These are phyloP conservation scores for Drosophila peninsularis DNA, from an alignment of 2,888 invertebrate species.

Conservation along the genomic window DNA sequence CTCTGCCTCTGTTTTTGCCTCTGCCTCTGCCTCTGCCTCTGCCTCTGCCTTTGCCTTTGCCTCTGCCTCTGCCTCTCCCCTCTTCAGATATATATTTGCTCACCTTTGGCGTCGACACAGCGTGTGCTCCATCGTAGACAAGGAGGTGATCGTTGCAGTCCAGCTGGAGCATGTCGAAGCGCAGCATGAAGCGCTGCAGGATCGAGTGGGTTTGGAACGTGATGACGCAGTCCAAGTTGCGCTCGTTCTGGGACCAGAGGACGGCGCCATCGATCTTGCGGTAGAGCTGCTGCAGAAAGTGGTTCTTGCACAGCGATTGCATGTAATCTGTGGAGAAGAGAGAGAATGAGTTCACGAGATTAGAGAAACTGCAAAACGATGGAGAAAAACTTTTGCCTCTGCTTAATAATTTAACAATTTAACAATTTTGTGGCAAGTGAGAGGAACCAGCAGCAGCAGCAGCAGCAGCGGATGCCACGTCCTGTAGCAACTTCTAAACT, in stretches of 20 bases:
- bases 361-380: neutral
- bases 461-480: slow-evolving; percentile 18
- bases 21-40: too few relatives aligned
- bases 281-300: slow-evolving; percentile 94
- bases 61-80: neutral
- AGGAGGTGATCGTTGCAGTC: slow-evolving; percentile 97
- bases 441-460: slow-evolving; percentile 12
- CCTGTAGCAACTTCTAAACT: slow-evolving; percentile 46
- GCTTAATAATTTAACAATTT: slow-evolving; percentile 31
- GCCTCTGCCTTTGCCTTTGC: slow-evolving; percentile 4
- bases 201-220: slow-evolving; percentile 98
- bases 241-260: slow-evolving; percentile 94
- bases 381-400: slow-evolving; percentile 7
- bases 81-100: slow-evolving; percentile 67
- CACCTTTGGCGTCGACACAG: slow-evolving; percentile 94
- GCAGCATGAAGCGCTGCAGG: slow-evolving; percentile 96
- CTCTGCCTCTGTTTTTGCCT: neutral
- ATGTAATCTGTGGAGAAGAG: slow-evolving; percentile 89
- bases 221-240: slow-evolving; percentile 95
- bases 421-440: slow-evolving; percentile 29
- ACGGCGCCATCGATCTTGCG: slow-evolving; percentile 96
- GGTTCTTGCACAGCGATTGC: slow-evolving; percentile 95
- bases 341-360: neutral
- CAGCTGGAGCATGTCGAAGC: slow-evolving; percentile 95
- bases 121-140: slow-evolving; percentile 96